Base-by-base conservation (phyloP, 2,797 vertebrate genomes). In the Eulemur rubriventer region DNA sequence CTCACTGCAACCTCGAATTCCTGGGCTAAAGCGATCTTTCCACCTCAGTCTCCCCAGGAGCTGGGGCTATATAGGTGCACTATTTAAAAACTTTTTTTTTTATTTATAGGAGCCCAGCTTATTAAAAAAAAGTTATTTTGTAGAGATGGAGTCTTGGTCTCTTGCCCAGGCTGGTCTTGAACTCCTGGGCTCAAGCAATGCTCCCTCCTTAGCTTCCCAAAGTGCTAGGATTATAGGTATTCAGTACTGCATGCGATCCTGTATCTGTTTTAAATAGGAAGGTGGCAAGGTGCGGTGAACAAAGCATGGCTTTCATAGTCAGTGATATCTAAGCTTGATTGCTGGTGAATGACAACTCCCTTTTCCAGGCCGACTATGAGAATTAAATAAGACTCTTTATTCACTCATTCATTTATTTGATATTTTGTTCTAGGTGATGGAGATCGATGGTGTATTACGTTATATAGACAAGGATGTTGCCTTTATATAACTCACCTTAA, bases 231-330 rank as follows among this genome's bases (percentile, higher is more conserved):
- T 61, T 12, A 61, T 12, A 30, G 59, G 26, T 30, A 11, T 61
- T 28, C 28, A 28, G 59, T 4, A 11, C 26, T 28, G 16, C 6
- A 1, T 28, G 14, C 5, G 6, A 28, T 63, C 59, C 33, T 65
- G 38, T 50, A 79, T 69, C 20, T 28, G 13, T 76, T 76, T 97
- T 70, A 95, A 91, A 82, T 55, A 93, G 50, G 22, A 38, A 96
- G n/a, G n/a, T 89, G 87, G 33, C 35, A 43, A 78, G 24, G 24
- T 80, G 4, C 33, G 18, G 26, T 67, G 22, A 7, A 80, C 35
- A 96, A 86, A 70, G 1, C 59, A 78, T 46, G 80, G 17, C 18
- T 10, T 78, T 73, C 28, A 83, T n/a, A 41, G 20, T 75, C 65
- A 86, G 43, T 78, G 35, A 85, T 50, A 85, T 76, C 11, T 22